Evolutionary conservation across 2,888 invertebrate genomes (phyloP).

Genomic region (Drosophila helvetica): DNA sequence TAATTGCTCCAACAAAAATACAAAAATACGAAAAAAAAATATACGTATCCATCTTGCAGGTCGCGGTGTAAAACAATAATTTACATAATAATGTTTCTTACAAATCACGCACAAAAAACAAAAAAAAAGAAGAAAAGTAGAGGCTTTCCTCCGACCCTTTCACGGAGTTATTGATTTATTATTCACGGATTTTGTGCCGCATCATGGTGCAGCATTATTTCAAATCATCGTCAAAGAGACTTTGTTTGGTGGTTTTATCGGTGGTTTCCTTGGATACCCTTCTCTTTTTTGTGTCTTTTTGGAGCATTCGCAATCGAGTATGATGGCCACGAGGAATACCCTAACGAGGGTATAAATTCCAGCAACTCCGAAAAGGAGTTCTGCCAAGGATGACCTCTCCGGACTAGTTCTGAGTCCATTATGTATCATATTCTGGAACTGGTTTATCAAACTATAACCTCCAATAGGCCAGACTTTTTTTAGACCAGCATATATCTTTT

Average conservation of each 20-base stretch:
- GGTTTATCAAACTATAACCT: too few species aligned
- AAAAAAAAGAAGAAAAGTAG: conserved; percentile 28
- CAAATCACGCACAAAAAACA: conserved; percentile 69
- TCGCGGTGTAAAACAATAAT: conserved; percentile 66
- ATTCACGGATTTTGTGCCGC: conserved; percentile 61
- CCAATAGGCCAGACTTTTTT: too few species aligned
- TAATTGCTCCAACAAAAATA: conserved; percentile 74
- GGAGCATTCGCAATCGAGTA: neutral
- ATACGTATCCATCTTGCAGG: conserved; percentile 38
- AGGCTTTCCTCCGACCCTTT: conserved; percentile 4
- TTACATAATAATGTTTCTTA: conserved; percentile 74
- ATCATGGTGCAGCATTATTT: conserved; percentile 72
- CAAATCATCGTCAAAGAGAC: conserved; percentile 56
- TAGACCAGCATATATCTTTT: too few species aligned
- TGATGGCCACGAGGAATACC: neutral
- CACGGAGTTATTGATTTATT: conserved; percentile 66
- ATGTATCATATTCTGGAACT: too few species aligned
- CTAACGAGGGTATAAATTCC: too few species aligned
- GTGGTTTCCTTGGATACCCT: conserved; percentile 47
- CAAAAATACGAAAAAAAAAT: too few species aligned
- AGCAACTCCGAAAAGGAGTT: too few species aligned
- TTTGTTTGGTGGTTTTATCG: conserved; percentile 12
- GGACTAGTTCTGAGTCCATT: too few species aligned
- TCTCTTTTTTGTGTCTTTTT: conserved; percentile 13
- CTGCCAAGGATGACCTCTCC: too few species aligned